Evolutionary conservation across 2,888 invertebrate genomes (phyloP).

Genomic region (Plagodis pulveraria): DNA sequence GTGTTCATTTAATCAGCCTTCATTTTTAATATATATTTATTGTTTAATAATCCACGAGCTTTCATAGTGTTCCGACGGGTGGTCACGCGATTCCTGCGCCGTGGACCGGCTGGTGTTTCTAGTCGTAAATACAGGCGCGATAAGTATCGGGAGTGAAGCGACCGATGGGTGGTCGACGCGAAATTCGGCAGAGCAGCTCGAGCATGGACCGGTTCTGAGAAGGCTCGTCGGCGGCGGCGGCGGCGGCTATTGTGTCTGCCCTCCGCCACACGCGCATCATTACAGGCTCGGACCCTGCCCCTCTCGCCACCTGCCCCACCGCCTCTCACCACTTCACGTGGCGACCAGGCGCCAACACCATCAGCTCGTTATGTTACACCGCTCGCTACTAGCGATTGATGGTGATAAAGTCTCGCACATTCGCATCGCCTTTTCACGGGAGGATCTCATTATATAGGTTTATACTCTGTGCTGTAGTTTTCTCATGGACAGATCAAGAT

Average conservation of each 20-base stretch:
- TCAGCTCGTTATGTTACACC: slow-evolving; percentile 47
- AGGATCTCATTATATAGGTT: not conserved
- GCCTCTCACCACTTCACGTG: slow-evolving; percentile 37
- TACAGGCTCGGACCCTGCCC: slow-evolving; percentile 49
- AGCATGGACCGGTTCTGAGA: slow-evolving; percentile 75
- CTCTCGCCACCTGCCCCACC: slow-evolving; percentile 42
- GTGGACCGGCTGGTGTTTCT: slow-evolving; percentile 65
- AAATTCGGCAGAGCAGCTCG: slow-evolving; percentile 76
- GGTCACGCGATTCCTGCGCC: slow-evolving; percentile 61
- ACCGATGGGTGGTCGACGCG: slow-evolving; percentile 80
- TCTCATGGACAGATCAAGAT: slow-evolving; percentile 2
- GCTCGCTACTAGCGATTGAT: slow-evolving; percentile 32
- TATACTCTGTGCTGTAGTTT: slow-evolving; percentile 1
- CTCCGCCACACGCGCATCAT: slow-evolving; percentile 74
- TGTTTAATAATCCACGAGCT: slow-evolving; percentile 2
- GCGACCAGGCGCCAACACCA: slow-evolving; percentile 55
- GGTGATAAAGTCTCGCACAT: slow-evolving; percentile 24
- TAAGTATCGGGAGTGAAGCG: slow-evolving; percentile 70
- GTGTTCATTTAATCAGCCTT: too few species aligned
- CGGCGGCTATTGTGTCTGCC: slow-evolving; percentile 80
- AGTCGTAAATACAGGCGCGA: slow-evolving; percentile 79
- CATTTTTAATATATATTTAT: too few species aligned
- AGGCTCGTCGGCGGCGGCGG: slow-evolving; percentile 70
- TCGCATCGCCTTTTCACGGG: slow-evolving; percentile 8
- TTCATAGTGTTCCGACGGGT: slow-evolving; percentile 57